Evolutionary conservation across 2,113 vertebrate species (phyloP).

Genomic region (Delphinus delphis): DNA sequence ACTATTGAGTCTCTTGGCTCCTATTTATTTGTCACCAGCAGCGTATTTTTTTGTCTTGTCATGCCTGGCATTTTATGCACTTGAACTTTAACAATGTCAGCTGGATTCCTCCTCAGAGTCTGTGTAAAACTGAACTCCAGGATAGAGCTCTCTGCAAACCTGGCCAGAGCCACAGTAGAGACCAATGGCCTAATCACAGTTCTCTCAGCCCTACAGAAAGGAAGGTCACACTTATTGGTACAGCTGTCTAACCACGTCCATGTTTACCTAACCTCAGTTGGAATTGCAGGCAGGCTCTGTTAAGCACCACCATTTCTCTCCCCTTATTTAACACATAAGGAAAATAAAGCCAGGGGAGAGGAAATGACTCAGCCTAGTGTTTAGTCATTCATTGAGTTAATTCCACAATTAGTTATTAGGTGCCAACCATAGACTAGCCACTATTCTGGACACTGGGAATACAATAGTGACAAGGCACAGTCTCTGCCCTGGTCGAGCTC

Average conservation of each 20-base stretch:
- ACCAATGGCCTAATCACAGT: background rate
- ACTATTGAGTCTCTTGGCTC: slow-evolving; percentile 51
- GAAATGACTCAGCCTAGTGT: background rate
- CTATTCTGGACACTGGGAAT: background rate
- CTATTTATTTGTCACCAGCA: slow-evolving; percentile 50
- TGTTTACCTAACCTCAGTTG: slow-evolving; percentile 1
- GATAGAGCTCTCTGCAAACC: background rate
- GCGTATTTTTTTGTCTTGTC: slow-evolving; percentile 44
- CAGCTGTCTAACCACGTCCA: background rate
- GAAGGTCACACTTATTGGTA: background rate
- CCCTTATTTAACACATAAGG: background rate
- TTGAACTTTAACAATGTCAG: slow-evolving; percentile 67
- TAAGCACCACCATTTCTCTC: background rate
- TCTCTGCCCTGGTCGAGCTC: background rate
- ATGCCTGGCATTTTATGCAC: slow-evolving; percentile 37
- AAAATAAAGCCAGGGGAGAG: background rate
- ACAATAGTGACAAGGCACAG: background rate
- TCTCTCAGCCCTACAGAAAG: background rate
- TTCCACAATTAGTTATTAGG: background rate
- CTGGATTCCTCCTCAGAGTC: background rate
- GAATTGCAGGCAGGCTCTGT: background rate
- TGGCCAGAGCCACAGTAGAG: background rate
- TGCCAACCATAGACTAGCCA: background rate
- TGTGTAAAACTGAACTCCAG: background rate
- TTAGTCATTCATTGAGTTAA: background rate